Evolutionary conservation across 1,140 invertebrate genomes (phyloP), one percentile per base, ranked within the genome.

Genomic region (Bacillus rossius): DNA sequence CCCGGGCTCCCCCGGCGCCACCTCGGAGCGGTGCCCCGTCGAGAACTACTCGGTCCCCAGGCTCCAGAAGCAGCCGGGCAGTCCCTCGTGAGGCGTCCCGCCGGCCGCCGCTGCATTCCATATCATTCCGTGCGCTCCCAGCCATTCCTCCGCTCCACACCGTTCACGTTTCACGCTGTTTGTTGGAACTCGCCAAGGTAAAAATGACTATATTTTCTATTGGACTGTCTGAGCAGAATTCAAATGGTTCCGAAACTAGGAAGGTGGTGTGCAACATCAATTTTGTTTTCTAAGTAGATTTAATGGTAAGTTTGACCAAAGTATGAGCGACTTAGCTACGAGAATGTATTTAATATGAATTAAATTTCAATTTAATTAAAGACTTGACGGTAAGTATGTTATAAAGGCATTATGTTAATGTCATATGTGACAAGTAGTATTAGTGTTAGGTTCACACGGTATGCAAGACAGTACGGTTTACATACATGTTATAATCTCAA

Each of bases 31-130:
- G 40, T 48, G 13, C 17, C 51, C 2, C 41, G 55, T 19, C 38
- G 79, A 80, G 58, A 81, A 81, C 60, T 81, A 81, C 59, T 80
- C 79, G 3, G 76, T 81, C 29, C 79, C 79, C 23, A 79, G 77
- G 62, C 65, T 79, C 26, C 77, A 79, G 62, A 70, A 50, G 22
- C 57, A 59, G 43, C 29, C n/a, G 23, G 25, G 50, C 1, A 29
- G 7, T 16, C 25, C 37, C 25, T 29, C 20, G 23, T 47, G 26
- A 20, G 22, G 13, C 19, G 37, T 26, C 25, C 19, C 48, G 26
- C 23, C 19, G 13, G 23, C 23, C 19, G 25, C 37, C 48, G 25
- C 25, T 50, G 16, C 25, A 17, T n/a, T 16, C 37, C 48, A 50
- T 50, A 50, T 50, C 48, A 50, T 50, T 50, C 48, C 48, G 14